Evolutionary conservation across 2,888 invertebrate genomes (phyloP), one percentile per base, ranked within the genome.

Genomic region (Harmothoe impar): DNA sequence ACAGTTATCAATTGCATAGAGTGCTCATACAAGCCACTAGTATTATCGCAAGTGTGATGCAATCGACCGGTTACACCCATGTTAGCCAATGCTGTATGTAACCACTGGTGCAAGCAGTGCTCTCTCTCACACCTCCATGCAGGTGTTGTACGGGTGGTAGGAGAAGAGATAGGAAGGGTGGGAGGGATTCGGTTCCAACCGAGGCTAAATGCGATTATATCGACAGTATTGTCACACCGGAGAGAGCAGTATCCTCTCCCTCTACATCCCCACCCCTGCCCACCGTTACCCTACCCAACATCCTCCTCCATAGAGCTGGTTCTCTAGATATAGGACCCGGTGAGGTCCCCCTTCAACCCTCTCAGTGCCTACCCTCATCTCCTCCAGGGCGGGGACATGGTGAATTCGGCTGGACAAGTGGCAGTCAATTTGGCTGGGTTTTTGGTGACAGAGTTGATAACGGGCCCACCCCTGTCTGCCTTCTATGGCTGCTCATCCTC

Each of bases 381-480:
- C 62, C 62, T 62, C 62, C 62, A 20, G 62, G 62, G 62, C 20
- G 62, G 62, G 20, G n/a, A 62, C 62, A 62, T n/a, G 62, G 62
- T 12, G 62, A 62, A 62, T 84, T 20, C 84, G 23, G 84, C 17
- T 35, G 29, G 33, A 84, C 84, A 84, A 84, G 51, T 84, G 84
- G n/a, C 43, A 7, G 84, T 84, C 84, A 84, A 84, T 84, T 84
- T 84, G 84, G 20, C 84, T 0, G 5, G 33, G 84, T 33, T 84
- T 68, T 84, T 51, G 84, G 72, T 29, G n/a, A 15, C 62, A 43
- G 20, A 20, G n/a, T 78, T 78, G 78, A 78, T 78, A 78, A 29
- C 31, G n/a, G 31, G 78, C 35, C 20, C 62, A 43, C 43, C 43
- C 3, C 43, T 43, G 43, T 10, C 43, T 43, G 3, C 43, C 43